Conservation (phyloP, 2,888 invertebrate genomes). For the Scaptomyza polygonia region DNA sequence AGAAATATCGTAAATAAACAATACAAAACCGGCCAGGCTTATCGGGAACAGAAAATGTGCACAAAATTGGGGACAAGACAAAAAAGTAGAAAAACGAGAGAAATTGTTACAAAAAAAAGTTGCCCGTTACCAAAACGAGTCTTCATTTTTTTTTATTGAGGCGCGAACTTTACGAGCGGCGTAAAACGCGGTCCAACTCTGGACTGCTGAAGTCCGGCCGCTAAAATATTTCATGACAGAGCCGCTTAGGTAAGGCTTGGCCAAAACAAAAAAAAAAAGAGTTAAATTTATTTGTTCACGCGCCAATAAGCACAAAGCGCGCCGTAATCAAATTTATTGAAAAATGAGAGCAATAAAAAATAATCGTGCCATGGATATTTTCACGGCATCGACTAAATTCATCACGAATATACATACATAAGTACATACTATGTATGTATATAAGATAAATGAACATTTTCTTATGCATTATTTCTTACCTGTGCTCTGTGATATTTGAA, state of each 20-base stretch:
- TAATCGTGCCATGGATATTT: conserved; percentile 33
- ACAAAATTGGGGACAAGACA: too few species aligned
- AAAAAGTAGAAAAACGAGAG: conserved; percentile 25
- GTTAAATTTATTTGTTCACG: conserved; percentile 78
- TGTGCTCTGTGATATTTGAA: conserved; percentile 3
- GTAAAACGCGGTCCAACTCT: conserved; percentile 29
- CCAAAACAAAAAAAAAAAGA: conserved; percentile 44
- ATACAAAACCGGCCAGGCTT: conserved; percentile 52
- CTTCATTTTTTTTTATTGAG: conserved; percentile 77
- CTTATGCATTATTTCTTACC: conserved; percentile 2
- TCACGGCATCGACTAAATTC: conserved; percentile 39
- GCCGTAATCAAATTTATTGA: conserved; percentile 79
- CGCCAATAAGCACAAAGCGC: conserved; percentile 78
- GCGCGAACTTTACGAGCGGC: conserved; percentile 75
- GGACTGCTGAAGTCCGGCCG: conserved; percentile 27
- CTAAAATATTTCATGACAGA: conserved; percentile 73
- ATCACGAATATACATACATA: conserved; percentile 44
- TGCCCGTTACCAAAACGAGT: conserved; percentile 46
- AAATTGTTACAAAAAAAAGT: conserved; percentile 51
- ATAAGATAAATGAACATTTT: too few species aligned
- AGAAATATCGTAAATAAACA: conserved; percentile 73
- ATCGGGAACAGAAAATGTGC: conserved; percentile 65
- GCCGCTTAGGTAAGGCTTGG: conserved; percentile 57
- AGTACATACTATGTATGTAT: too few species aligned
- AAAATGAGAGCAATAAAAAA: conserved; percentile 73